Evolutionary conservation across 2,888 invertebrate genomes (phyloP), one percentile per base, ranked within the genome.

Genomic region (Cinara cedri): DNA sequence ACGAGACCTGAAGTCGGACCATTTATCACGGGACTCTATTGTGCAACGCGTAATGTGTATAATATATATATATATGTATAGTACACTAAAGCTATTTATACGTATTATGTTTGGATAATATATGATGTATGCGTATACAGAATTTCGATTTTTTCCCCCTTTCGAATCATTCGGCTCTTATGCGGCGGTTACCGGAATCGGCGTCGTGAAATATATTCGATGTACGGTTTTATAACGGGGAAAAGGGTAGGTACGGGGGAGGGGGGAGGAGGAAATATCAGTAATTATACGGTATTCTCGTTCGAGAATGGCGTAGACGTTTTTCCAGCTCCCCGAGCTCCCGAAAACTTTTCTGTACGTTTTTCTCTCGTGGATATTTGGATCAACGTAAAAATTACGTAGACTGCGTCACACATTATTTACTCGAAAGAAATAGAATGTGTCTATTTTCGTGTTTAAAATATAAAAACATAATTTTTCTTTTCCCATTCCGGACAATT

Each of bases 21-120:
- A 71, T 71, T 71, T 71, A 71, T 71, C 70, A 71, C 70, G 16
- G 55, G 19, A 54, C 54, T 70, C 70, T 54, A 54, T 70, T 54
- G 54, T 54, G 54, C 42, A n/a, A 34, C 34, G 34, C 34, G n/a
- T 62, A 62, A n/a, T 26, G 26, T 62, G 26, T 34, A 26, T 51
- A 21, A n/a, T n/a, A n/a, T n/a, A n/a, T n/a, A n/a, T n/a, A n/a
- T n/a, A n/a, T n/a, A n/a, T n/a, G n/a, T n/a, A n/a, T n/a, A n/a
- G n/a, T 19, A n/a, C 49, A 26, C 51, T 14, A 10, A 6, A 13
- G 42, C 70, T 70, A 70, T 70, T 70, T 70, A 68, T 68, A 70
- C 70, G 19, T 46, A n/a, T 34, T 34, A 34, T 34, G 26, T 54
- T 54, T 9, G 21, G 54, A 54, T 46, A 54, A 54, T 70, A 19